Evolutionary conservation across 2,888 invertebrate genomes (phyloP), one percentile per base, ranked within the genome.

Genomic region (Synergus itoensis): DNA sequence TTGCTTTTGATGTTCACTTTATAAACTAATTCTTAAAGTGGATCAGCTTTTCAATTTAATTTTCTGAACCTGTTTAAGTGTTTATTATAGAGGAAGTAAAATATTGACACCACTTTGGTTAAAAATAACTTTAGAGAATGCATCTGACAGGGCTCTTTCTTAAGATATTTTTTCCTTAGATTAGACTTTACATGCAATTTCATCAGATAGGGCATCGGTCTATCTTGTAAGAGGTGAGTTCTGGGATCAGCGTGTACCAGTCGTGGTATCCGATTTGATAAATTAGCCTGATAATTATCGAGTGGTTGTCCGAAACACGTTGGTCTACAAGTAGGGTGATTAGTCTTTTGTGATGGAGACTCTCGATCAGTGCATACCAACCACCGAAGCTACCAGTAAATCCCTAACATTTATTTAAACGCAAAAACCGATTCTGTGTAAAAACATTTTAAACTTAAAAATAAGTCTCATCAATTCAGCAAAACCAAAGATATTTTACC

Each of bases 201-300:
- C 21, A 62, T 62, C 14, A 62, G 14, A 62, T 62, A 62, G 62
- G 28, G 28, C 28, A 62, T 62, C 28, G 62, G 21, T 62, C 62
- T 62, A 62, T 5, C 62, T 62, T 62, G 28, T 5, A 11, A 28
- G 28, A 62, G 62, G 62, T 5, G 62, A 62, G 62, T 65, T n/a
- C 11, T 65, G 65, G 65, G 16, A 8, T 65, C n/a, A 65, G 41
- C 65, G 65, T 40, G 65, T 62, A 21, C 62, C 28, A 62, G 14
- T 62, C 62, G 62, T 62, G 62, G 28, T 65, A 65, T 65, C 65
- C 65, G 65, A 40, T 65, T 65, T 75, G 40, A 75, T 75, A 43
- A 75, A 75, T 75, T 75, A 57, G 75, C 11, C 57, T 36, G 75
- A n/a, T 75, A 75, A 75, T 48, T 75, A 75, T 73, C 48, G 43